These are phyloP conservation scores for Plodia interpunctella DNA, from an alignment of 1,140 invertebrate genomes.

Conservation along the genomic window DNA sequence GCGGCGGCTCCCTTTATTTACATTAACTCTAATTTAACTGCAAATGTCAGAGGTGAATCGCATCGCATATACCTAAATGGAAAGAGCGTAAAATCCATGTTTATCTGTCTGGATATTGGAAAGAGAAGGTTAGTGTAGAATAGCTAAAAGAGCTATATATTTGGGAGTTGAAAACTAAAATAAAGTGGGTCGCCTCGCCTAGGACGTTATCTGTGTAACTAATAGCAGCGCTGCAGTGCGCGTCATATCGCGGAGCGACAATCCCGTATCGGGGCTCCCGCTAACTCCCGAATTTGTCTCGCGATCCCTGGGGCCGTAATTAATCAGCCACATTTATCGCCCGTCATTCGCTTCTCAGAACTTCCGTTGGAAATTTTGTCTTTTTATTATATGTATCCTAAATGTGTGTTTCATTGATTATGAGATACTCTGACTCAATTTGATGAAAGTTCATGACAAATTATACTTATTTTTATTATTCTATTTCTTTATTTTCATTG, in stretches of 20 bases:
- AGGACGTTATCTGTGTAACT: not conserved
- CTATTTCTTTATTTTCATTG: too few species aligned
- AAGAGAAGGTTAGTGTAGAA: not conserved
- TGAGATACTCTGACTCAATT: too few species aligned
- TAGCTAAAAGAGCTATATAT: not conserved
- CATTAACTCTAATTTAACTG: constrained; percentile 1
- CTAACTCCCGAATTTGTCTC: constrained; percentile 1
- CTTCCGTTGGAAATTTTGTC: not conserved
- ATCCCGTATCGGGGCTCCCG: not conserved
- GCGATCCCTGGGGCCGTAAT: constrained; percentile 1
- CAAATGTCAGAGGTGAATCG: constrained; percentile 4
- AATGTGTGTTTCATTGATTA: too few species aligned
- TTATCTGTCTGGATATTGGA: not conserved
- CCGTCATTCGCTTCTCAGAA: not conserved
- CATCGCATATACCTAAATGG: not conserved
- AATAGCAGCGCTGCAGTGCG: not conserved
- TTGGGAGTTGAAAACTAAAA: not conserved
- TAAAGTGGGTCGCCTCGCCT: not conserved
- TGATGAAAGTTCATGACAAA: too few species aligned
- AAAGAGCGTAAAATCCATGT: not conserved
- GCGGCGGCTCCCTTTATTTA: not conserved
- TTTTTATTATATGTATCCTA: too few species aligned
- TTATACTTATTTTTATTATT: too few species aligned
- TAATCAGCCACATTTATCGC: not conserved
- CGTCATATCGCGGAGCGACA: not conserved